phyloP scores from a whole-genome alignment of 30 jellyfish, hydroid and myxozoan genomes.

The Hydractinia symbiolongicarpus region DNA sequence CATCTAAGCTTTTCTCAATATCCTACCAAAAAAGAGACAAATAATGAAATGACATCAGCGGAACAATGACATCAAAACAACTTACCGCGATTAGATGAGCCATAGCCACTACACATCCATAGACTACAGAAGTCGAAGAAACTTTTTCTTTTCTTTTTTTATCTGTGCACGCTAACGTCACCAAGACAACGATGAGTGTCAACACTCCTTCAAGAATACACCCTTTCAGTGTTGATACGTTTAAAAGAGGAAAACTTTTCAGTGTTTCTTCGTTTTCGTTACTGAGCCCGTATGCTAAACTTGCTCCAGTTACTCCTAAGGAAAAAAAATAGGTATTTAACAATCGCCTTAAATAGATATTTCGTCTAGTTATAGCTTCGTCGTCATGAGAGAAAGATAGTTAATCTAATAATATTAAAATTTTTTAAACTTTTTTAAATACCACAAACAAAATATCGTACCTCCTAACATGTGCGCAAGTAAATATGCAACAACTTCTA shows the following conservation, averaged over 20 bases:
- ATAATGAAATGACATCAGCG: no score
- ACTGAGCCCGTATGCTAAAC: neutral
- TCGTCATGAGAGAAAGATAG: no score
- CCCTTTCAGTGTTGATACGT: neutral
- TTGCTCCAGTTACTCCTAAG: slow-evolving; percentile 1
- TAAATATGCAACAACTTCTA: neutral
- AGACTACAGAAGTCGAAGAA: slow-evolving; percentile 2
- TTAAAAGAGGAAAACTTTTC: slow-evolving; percentile 3
- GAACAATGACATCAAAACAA: no score
- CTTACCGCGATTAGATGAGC: slow-evolving; percentile 17
- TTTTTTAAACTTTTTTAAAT: no score
- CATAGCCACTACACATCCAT: slow-evolving; percentile 7
- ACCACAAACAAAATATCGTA: neutral
- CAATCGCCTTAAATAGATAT: no score
- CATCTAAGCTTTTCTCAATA: no score
- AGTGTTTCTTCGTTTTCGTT: neutral
- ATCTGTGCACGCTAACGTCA: slow-evolving; percentile 11
- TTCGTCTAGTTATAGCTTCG: no score
- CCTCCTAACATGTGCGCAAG: slow-evolving; percentile 20
- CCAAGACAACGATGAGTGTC: slow-evolving; percentile 9
- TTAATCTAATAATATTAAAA: no score
- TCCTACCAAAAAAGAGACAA: no score
- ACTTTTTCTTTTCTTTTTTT: neutral
- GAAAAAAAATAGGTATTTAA: neutral
- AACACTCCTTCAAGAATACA: slow-evolving; percentile 2